Evolutionary conservation across 2,113 vertebrate genomes (phyloP).

Genomic region (Neomonachus schauinslandi): DNA sequence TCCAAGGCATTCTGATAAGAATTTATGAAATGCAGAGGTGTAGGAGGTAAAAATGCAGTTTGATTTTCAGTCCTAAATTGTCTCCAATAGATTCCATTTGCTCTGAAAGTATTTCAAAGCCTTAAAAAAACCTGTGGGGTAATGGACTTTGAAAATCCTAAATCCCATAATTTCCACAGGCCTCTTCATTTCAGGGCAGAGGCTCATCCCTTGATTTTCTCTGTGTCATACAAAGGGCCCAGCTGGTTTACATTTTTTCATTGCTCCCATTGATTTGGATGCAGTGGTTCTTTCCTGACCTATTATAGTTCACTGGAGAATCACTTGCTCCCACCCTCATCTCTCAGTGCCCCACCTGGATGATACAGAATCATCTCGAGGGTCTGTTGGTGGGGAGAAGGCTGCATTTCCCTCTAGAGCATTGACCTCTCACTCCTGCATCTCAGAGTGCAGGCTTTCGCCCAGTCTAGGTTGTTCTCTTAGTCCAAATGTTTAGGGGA

Average conservation of each 20-base stretch:
- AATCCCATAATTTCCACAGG: slow-evolving; percentile 56
- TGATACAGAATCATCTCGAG: slow-evolving; percentile 65
- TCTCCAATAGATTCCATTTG: slow-evolving; percentile 59
- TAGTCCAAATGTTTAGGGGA: not conserved
- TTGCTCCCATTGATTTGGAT: slow-evolving; percentile 53
- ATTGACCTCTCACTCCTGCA: not conserved
- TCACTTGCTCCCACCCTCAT: slow-evolving; percentile 43
- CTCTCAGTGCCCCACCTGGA: slow-evolving; percentile 22
- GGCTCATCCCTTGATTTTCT: slow-evolving; percentile 58
- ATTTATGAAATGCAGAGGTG: slow-evolving; percentile 25
- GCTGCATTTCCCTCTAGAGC: slow-evolving; percentile 1
- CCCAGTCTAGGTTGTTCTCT: not conserved
- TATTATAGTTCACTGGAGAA: slow-evolving; percentile 58
- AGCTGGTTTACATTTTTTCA: slow-evolving; percentile 65
- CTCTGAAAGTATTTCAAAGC: slow-evolving; percentile 65
- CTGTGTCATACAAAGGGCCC: slow-evolving; percentile 11
- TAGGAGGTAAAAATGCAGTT: slow-evolving; percentile 53
- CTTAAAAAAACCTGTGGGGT: not conserved
- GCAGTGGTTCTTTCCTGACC: slow-evolving; percentile 32
- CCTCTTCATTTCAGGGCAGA: slow-evolving; percentile 57
- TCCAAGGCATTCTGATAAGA: slow-evolving; percentile 45
- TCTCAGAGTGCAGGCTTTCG: not conserved
- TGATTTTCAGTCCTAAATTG: slow-evolving; percentile 52
- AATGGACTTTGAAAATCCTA: slow-evolving; percentile 51
- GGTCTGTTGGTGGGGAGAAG: slow-evolving; percentile 42